These are phyloP conservation scores for Brenthis ino DNA, from an alignment of 2,888 invertebrate species.

Conservation along the genomic window DNA sequence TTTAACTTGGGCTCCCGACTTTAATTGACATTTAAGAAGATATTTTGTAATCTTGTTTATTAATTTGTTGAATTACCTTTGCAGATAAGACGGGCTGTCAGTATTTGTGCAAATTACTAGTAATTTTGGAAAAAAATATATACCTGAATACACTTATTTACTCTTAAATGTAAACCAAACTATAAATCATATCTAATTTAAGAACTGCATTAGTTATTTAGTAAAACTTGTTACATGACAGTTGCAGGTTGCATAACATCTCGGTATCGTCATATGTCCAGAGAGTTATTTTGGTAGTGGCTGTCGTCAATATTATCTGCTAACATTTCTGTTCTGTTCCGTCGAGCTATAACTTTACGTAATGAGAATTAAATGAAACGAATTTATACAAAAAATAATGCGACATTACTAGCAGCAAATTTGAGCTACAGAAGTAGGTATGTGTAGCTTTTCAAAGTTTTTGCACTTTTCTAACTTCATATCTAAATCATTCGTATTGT, in stretches of 20 bases:
- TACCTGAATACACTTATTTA: too few species aligned
- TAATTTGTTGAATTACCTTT: slow-evolving; percentile 2
- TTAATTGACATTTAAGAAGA: slow-evolving; percentile 24
- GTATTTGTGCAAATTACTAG: too few species aligned
- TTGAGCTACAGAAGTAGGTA: neutral
- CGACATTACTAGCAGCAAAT: too few species aligned
- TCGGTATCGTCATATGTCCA: slow-evolving; percentile 22
- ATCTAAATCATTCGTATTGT: neutral
- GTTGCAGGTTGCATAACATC: slow-evolving; percentile 26
- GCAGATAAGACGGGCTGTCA: too few species aligned
- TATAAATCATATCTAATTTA: slow-evolving; percentile 5
- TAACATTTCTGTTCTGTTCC: slow-evolving; percentile 23
- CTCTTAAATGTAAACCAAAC: neutral
- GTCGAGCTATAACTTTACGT: slow-evolving; percentile 3
- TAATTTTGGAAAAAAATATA: too few species aligned
- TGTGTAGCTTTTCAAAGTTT: neutral
- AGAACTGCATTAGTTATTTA: slow-evolving; percentile 2
- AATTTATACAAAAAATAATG: neutral
- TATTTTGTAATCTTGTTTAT: slow-evolving; percentile 16
- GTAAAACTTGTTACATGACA: slow-evolving; percentile 16
- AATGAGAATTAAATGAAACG: neutral
- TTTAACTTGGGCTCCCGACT: slow-evolving; percentile 27
- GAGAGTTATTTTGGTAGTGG: slow-evolving; percentile 32
- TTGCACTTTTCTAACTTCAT: neutral
- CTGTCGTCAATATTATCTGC: slow-evolving; percentile 25